A percentile compares a stretch with the other conserved stretches of the same genome.
Evolutionary conservation across 2,888 invertebrate genomes (phyloP).

Genomic region (Spialia ferax): DNA sequence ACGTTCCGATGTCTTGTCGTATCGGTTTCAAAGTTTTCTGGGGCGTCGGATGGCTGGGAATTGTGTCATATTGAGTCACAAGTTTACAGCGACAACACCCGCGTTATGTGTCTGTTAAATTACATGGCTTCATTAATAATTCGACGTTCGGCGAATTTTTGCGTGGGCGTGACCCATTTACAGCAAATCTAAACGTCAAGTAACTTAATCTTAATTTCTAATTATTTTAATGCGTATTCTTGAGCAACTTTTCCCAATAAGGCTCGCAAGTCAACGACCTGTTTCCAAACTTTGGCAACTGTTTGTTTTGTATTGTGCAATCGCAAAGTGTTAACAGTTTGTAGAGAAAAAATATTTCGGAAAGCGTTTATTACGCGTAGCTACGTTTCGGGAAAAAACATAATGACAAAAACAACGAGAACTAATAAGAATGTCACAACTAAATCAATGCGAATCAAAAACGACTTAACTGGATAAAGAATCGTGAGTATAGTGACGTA

Average conservation of each 20-base stretch:
- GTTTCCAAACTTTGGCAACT: conserved; percentile 11
- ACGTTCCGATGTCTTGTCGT: conserved; percentile 19
- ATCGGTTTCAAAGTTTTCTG: conserved; percentile 39
- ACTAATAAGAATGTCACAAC: neutral
- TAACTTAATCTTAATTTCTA: conserved; percentile 29
- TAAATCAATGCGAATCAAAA: neutral
- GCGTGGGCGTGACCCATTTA: conserved; percentile 34
- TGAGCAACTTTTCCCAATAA: conserved; percentile 21
- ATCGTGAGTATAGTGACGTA: neutral
- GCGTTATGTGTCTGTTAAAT: conserved; percentile 24
- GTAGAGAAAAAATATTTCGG: neutral
- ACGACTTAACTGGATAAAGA: neutral
- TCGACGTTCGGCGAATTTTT: conserved; percentile 34
- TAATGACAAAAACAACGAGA: neutral
- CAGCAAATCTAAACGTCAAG: conserved; percentile 26
- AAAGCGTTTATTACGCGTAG: neutral
- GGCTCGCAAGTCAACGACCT: conserved; percentile 10
- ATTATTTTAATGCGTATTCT: conserved; percentile 28
- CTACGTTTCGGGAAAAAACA: neutral
- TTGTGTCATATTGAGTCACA: conserved; percentile 49
- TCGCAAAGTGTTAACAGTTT: neutral
- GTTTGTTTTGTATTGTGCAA: neutral
- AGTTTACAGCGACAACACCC: conserved; percentile 22
- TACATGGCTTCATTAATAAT: conserved; percentile 37
- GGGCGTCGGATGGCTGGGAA: conserved; percentile 43